phyloP scores from a whole-genome alignment of 2,797 vertebrate species.

The Nothura maculosa region DNA sequence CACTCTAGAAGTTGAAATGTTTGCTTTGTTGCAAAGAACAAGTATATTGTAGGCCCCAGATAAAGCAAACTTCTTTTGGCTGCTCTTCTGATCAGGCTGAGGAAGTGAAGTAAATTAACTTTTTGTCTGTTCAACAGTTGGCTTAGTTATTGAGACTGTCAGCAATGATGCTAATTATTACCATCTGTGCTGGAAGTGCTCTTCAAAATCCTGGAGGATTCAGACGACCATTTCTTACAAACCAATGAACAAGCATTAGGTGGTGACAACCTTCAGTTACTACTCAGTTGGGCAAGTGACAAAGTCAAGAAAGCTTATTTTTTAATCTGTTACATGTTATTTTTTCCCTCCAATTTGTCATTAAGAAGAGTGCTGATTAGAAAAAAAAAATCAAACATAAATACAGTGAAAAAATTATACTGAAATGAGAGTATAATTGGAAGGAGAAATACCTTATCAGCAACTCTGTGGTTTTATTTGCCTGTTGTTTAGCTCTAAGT shows the following conservation, averaged over 20 bases:
- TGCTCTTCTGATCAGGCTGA: neutral
- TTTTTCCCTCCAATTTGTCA: neutral
- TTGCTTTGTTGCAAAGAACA: conserved; percentile 35
- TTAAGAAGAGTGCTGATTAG: conserved; percentile 21
- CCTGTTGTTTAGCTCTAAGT: conserved; percentile 5
- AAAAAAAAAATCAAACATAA: conserved; percentile 38
- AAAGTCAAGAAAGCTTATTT: neutral
- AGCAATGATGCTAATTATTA: conserved; percentile 33
- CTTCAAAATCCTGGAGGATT: neutral
- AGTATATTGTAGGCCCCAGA: neutral
- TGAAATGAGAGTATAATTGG: neutral
- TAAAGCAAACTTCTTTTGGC: neutral
- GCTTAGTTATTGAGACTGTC: neutral
- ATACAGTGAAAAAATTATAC: conserved; percentile 19
- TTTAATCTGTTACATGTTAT: neutral
- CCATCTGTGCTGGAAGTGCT: neutral
- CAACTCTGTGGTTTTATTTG: conserved; percentile 21
- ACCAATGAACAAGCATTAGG: neutral
- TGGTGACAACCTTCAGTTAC: neutral
- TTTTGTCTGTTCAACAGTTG: neutral
- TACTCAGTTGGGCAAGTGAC: neutral
- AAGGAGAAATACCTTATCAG: neutral
- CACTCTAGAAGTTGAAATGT: conserved; percentile 4
- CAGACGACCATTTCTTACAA: conserved; percentile 13
- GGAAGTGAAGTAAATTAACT: neutral